A percentile compares a stretch with the other conserved stretches of the same genome.
Conservation (phyloP, 1,140 invertebrate species). For the Lepidostoma basale region DNA sequence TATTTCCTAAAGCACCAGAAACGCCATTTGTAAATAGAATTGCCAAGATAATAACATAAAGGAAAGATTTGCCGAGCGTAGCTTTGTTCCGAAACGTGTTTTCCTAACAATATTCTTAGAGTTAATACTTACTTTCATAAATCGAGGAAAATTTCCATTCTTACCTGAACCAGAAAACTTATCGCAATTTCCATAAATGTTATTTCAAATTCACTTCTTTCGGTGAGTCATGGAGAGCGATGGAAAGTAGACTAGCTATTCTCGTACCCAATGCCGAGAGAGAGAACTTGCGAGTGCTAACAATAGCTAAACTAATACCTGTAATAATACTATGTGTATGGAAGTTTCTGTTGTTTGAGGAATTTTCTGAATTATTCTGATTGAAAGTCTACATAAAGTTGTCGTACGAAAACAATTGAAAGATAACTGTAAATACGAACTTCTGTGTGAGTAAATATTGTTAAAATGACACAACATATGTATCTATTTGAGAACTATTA, state of each 20-base stretch:
- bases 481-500: no score
- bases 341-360: no score
- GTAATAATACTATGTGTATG: no score
- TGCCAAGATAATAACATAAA: neutral
- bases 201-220: no score
- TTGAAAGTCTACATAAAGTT: no score
- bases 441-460: no score
- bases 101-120: neutral
- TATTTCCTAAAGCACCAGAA: neutral
- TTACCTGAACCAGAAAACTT: neutral
- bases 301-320: neutral
- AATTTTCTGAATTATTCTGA: no score
- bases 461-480: no score
- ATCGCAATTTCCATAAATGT: constrained; percentile 17
- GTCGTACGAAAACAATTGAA: no score
- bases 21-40: neutral
- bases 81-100: constrained; percentile 4
- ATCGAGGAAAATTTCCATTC: neutral
- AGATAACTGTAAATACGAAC: no score
- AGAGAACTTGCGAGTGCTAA: neutral
- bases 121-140: no score
- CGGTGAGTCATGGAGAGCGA: neutral
- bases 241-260: neutral
- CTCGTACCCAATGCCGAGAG: neutral
- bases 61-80: neutral